A percentile compares a stretch with the other conserved stretches of the same genome.
phyloP scores from a whole-genome alignment of 2,888 invertebrate species.

The Diplazon laetatorius region DNA sequence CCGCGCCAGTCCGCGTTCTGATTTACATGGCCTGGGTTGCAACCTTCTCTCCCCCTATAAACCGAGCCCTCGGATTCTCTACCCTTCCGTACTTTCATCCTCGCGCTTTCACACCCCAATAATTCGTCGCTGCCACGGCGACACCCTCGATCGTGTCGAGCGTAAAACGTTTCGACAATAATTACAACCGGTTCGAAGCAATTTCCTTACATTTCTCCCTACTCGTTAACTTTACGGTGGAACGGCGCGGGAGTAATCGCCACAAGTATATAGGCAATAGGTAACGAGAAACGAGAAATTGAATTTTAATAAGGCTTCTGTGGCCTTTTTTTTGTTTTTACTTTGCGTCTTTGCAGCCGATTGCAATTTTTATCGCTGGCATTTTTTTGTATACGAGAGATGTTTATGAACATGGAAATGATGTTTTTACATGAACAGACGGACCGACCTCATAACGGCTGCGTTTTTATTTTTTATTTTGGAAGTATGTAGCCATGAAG shows the following conservation, averaged over 20 bases:
- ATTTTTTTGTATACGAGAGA: neutral
- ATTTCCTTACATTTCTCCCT: slow-evolving; percentile 52
- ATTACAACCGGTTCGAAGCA: slow-evolving; percentile 62
- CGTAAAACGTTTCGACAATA: slow-evolving; percentile 55
- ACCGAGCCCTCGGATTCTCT: neutral
- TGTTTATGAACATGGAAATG: neutral
- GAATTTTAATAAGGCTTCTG: neutral
- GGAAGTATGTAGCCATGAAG: too few species aligned
- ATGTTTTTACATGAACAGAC: too few species aligned
- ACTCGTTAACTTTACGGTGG: slow-evolving; percentile 51
- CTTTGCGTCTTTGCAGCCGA: slow-evolving; percentile 1
- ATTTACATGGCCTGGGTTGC: slow-evolving; percentile 20
- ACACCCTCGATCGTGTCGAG: slow-evolving; percentile 49
- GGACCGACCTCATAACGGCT: too few species aligned
- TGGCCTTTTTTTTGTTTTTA: neutral
- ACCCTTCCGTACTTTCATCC: slow-evolving; percentile 20
- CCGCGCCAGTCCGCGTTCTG: slow-evolving; percentile 6
- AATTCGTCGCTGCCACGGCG: slow-evolving; percentile 28
- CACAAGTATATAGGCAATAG: neutral
- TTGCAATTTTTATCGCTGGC: neutral
- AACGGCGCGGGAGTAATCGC: neutral
- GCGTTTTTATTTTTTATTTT: too few species aligned
- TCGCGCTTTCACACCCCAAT: slow-evolving; percentile 14
- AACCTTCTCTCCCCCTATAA: neutral
- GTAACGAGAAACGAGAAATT: neutral